Conservation (phyloP, 2,113 vertebrate species). For the Desmodus rotundus region DNA sequence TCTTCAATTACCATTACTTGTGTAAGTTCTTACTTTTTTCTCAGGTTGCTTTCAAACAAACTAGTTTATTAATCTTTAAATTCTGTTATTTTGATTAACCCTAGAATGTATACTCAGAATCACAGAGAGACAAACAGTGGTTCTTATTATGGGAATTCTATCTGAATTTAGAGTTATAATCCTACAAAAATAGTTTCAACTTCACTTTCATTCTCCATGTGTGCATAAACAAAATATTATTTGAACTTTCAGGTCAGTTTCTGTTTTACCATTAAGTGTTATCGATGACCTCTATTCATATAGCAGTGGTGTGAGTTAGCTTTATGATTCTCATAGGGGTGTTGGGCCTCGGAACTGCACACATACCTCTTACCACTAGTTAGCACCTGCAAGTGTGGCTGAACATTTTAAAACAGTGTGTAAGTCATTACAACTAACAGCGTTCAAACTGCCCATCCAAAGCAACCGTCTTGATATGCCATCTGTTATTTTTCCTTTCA, state of each 20-base stretch:
- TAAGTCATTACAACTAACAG: slow-evolving; percentile 80
- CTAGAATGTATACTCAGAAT: slow-evolving; percentile 43
- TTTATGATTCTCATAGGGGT: slow-evolving; percentile 71
- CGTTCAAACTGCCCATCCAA: slow-evolving; percentile 77
- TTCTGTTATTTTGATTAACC: slow-evolving; percentile 39
- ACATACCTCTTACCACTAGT: slow-evolving; percentile 68
- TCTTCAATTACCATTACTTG: background rate
- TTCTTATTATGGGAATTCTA: slow-evolving; percentile 11
- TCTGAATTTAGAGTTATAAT: slow-evolving; percentile 65
- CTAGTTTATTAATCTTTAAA: slow-evolving; percentile 67
- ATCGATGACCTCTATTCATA: slow-evolving; percentile 71
- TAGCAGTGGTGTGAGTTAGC: slow-evolving; percentile 63
- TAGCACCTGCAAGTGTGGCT: slow-evolving; percentile 73
- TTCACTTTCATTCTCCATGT: slow-evolving; percentile 67
- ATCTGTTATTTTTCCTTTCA: slow-evolving; percentile 78
- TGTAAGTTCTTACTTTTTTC: background rate
- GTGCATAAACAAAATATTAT: slow-evolving; percentile 73
- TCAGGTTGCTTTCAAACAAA: slow-evolving; percentile 53
- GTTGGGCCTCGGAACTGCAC: slow-evolving; percentile 65
- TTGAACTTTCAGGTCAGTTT: slow-evolving; percentile 71
- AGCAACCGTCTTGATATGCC: slow-evolving; percentile 68
- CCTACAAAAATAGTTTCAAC: slow-evolving; percentile 65
- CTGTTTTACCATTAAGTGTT: slow-evolving; percentile 65
- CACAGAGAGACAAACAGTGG: slow-evolving; percentile 45
- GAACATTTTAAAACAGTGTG: slow-evolving; percentile 73